A percentile compares a stretch with the other conserved stretches of the same genome.
These are phyloP conservation scores for Trissolcus japonicus DNA, from an alignment of 2,888 invertebrate species.

Conservation along the genomic window DNA sequence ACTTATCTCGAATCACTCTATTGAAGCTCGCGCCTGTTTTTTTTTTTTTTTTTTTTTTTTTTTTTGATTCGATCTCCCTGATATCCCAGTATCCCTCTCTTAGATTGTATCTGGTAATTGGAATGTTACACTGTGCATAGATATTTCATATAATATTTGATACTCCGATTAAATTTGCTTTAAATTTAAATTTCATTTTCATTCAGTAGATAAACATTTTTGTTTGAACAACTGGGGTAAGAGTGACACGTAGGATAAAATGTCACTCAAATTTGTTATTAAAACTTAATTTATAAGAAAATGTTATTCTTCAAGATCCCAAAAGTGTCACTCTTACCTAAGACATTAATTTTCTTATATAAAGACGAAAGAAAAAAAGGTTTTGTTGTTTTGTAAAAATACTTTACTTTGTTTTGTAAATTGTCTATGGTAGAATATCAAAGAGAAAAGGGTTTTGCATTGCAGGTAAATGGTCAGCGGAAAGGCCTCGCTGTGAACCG, in stretches of 20 bases:
- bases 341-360: no score
- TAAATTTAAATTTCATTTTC: no score
- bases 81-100: constrained; percentile 33
- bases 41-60: constrained; percentile 61
- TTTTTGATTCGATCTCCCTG: constrained; percentile 42
- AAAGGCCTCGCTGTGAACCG: constrained; percentile 84
- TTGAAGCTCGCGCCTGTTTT: constrained; percentile 62
- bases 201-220: no score
- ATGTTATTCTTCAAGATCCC: no score
- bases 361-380: no score
- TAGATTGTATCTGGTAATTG: constrained; percentile 50
- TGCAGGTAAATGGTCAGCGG: constrained; percentile 86
- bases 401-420: background rate
- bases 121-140: constrained; percentile 33
- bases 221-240: no score
- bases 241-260: no score
- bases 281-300: no score
- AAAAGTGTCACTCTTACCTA: no score
- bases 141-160: constrained; percentile 18
- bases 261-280: no score
- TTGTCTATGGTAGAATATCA: background rate
- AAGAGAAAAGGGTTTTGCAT: constrained; percentile 46
- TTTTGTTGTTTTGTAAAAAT: background rate
- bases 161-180: no score
- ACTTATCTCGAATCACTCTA: constrained; percentile 66